Percentiles rank a stretch among this genome's conserved stretches.
Evolutionary conservation across 2,113 vertebrate species (phyloP).

Genomic region (Menura novaehollandiae): DNA sequence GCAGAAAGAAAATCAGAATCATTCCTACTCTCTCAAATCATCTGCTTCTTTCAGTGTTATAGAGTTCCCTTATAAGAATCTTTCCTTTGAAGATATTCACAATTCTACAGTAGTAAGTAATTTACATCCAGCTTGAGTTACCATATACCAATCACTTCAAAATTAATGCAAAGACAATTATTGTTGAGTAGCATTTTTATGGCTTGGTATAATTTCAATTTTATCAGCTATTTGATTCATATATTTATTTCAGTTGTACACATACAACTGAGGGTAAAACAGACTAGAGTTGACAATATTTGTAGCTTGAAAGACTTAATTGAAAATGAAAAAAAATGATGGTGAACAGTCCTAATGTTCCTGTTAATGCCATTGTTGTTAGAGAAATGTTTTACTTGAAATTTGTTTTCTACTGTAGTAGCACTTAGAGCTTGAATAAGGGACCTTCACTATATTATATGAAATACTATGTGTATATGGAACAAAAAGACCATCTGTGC

Average conservation of each 20-base stretch:
- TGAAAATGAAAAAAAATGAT: background rate
- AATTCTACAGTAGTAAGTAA: constrained; percentile 86
- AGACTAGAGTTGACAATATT: background rate
- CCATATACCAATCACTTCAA: background rate
- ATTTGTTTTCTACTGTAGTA: background rate
- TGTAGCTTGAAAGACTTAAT: background rate
- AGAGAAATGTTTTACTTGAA: background rate
- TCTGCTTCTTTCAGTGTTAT: constrained; percentile 89
- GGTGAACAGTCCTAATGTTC: background rate
- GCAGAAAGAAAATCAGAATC: constrained; percentile 91
- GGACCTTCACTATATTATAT: background rate
- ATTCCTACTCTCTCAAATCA: constrained; percentile 86
- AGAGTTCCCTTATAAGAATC: constrained; percentile 95
- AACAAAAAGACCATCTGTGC: background rate
- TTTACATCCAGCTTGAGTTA: background rate
- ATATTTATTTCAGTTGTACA: background rate
- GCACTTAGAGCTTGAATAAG: background rate
- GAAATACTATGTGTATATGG: background rate
- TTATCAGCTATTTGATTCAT: background rate
- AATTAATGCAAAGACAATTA: background rate
- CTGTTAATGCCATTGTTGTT: background rate
- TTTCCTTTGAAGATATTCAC: constrained; percentile 81
- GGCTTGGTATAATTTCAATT: background rate
- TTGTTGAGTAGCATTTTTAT: background rate
- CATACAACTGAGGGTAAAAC: background rate